A percentile compares a stretch with the other conserved stretches of the same genome.
These are phyloP conservation scores for Nycticorax nycticorax DNA, from an alignment of 2,113 vertebrate genomes.

Conservation along the genomic window DNA sequence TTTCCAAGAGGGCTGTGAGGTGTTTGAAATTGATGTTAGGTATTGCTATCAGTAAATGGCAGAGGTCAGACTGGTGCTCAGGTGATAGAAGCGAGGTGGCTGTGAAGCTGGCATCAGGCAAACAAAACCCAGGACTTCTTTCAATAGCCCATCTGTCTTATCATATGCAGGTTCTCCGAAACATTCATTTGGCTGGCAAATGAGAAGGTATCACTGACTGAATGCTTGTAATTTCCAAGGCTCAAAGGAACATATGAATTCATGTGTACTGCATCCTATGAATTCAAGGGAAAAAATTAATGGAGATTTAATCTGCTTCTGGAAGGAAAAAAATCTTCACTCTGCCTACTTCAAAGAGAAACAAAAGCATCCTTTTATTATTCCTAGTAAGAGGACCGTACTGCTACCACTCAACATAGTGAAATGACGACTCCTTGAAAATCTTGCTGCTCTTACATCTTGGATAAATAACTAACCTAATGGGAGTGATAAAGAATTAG, in stretches of 20 bases:
- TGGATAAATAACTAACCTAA: neutral
- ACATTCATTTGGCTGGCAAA: neutral
- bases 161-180: neutral
- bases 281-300: conserved; percentile 30
- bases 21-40: neutral
- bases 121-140: neutral
- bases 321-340: neutral
- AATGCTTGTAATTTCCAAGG: neutral
- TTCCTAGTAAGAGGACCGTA: neutral
- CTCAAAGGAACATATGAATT: neutral
- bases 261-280: neutral
- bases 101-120: neutral
- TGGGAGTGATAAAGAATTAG: conserved; percentile 33
- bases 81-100: neutral
- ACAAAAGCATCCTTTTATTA: conserved; percentile 12
- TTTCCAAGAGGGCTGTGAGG: neutral
- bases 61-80: neutral
- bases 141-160: neutral
- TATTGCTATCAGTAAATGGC: neutral
- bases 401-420: neutral
- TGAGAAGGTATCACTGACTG: neutral
- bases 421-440: neutral
- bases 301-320: conserved; percentile 1
- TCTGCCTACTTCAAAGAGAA: conserved; percentile 3
- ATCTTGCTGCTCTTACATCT: neutral